Base-by-base conservation (phyloP, 2,797 vertebrate species). In the Kryptopterus vitreolus region DNA sequence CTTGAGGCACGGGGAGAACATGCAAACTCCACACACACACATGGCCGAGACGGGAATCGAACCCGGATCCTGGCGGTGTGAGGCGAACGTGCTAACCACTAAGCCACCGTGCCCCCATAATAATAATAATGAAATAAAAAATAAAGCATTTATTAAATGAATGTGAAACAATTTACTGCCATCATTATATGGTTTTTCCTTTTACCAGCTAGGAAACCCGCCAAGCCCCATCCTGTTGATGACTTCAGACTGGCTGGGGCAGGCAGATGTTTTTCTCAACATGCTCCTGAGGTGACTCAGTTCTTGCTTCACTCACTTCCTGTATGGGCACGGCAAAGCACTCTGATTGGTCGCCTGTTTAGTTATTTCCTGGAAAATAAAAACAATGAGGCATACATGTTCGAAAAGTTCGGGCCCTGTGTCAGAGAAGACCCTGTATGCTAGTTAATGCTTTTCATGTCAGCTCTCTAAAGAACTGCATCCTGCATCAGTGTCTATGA, bases 291-390 rank as follows among this genome's bases (percentile, higher is more conserved):
- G 22, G 33, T 71, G 69, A 74, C 53, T 74, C 53, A 26, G n/a
- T 70, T 29, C 4, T 76, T 69, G 73, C 29, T 70, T 15, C 48
- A 29, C 22, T 76, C 35, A 59, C 90, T 95, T 95, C 94, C 91
- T 91, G 88, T 89, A 86, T 89, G 90, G 90, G 92, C 86, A 80
- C 83, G 86, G 65, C 46, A 16, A 26, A 11, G 2, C 83, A 78
- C 20, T 77, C 71, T 81, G 89, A 90, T 91, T 94, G 95, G 91
- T 84, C 20, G 83, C 46, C 50, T 71, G 29, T 85, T 89, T 80
- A 43, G 86, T 58, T 80, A 85, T 90, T 94, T 95, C 92, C 89
- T 90, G 53, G 77, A 91, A 91, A 91, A 87, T 88, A 55, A 89
- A 91, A 81, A 75, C 55, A 61, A 53, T 11, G 58, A 33, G 61